Conservation (phyloP, 2,113 vertebrate species). For the Catharus minimus region DNA sequence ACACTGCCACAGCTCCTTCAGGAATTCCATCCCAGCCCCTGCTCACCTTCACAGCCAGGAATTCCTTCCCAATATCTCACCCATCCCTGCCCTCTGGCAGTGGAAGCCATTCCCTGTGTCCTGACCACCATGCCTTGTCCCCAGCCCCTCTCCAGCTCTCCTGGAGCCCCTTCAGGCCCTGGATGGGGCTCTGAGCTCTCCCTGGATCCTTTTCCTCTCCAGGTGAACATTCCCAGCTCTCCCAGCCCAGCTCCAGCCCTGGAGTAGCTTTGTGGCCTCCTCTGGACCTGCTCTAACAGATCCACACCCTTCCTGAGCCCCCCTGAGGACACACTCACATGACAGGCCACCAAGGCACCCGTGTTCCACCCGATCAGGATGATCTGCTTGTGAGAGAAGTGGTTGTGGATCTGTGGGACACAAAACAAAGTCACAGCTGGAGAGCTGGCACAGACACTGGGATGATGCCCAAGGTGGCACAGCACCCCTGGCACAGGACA, state of each 20-base stretch:
- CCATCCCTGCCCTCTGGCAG: no score
- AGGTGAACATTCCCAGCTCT: neutral
- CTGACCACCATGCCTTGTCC: neutral
- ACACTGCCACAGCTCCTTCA: neutral
- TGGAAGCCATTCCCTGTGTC: neutral
- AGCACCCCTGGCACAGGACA: rapidly evolving
- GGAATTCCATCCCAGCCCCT: neutral
- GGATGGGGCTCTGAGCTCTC: neutral
- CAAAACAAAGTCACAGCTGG: neutral
- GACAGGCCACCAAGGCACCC: constrained; percentile 93
- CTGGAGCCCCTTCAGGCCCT: neutral
- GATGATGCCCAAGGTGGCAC: neutral
- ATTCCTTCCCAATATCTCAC: neutral
- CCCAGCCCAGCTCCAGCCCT: neutral
- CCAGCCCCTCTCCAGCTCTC: neutral
- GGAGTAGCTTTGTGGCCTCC: no score
- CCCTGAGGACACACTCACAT: constrained; percentile 77
- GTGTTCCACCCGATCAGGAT: constrained; percentile 96
- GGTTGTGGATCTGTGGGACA: constrained; percentile 86
- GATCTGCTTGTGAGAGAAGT: constrained; percentile 94
- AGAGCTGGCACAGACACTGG: rapidly evolving
- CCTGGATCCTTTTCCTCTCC: neutral
- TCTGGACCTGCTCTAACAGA: neutral
- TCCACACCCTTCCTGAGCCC: neutral
- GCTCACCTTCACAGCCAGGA: no score